Evolutionary conservation across 2,113 vertebrate species (phyloP).

Genomic region (Chaetops frenatus): DNA sequence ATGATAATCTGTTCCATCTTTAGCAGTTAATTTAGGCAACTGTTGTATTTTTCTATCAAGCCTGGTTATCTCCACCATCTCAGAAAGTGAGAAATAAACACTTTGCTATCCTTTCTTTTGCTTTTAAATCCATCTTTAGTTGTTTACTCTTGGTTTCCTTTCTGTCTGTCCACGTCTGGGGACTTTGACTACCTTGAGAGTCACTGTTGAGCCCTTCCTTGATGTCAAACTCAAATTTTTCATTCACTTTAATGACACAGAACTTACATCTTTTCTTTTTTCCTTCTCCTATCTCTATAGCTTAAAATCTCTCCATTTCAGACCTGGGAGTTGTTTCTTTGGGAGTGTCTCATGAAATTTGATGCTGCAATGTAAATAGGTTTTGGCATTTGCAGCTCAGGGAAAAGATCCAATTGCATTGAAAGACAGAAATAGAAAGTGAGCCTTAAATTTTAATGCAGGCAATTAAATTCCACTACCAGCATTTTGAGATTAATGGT

Average conservation of each 20-base stretch:
- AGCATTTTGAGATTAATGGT: slow-evolving; percentile 6
- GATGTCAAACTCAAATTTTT: neutral
- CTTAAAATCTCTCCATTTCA: neutral
- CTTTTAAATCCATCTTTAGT: neutral
- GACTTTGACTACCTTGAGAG: neutral
- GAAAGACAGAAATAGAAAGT: slow-evolving; percentile 6
- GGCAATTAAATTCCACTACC: neutral
- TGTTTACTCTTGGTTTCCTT: neutral
- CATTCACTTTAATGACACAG: neutral
- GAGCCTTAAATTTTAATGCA: slow-evolving; percentile 3
- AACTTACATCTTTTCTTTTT: neutral
- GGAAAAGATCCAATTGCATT: neutral
- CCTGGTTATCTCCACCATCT: neutral
- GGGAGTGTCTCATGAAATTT: neutral
- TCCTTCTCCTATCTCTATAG: neutral
- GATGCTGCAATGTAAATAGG: neutral
- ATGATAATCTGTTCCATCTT: neutral
- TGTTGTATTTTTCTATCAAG: neutral
- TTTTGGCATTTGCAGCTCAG: neutral
- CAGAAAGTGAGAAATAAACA: neutral
- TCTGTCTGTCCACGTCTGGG: neutral
- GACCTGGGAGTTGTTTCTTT: neutral
- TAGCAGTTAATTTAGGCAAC: neutral
- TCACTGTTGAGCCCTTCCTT: neutral
- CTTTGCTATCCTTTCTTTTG: neutral